These are phyloP conservation scores for Phocides pigmalion DNA, from an alignment of 1,140 invertebrate genomes.

Conservation along the genomic window DNA sequence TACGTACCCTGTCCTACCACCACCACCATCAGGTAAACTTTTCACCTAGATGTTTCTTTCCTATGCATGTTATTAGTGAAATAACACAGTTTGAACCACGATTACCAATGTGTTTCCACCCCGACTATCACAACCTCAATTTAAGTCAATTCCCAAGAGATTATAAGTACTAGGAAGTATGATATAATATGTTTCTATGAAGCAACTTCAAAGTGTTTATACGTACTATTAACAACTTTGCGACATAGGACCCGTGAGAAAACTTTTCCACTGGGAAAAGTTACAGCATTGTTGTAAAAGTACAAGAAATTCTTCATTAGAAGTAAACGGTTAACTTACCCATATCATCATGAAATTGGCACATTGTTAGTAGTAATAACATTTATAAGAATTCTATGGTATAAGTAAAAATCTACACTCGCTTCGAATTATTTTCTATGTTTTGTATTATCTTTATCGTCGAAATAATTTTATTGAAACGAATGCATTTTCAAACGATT, in stretches of 20 bases:
- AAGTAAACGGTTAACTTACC: not conserved
- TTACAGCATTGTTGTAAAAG: not conserved
- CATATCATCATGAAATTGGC: not conserved
- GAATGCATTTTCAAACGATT: no score
- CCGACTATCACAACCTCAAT: no score
- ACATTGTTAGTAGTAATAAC: not conserved
- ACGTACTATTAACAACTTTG: not conserved
- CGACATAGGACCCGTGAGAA: not conserved
- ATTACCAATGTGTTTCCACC: no score
- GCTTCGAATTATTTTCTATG: no score
- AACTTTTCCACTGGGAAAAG: not conserved
- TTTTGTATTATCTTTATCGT: no score
- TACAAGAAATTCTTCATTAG: not conserved
- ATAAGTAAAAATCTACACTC: not conserved
- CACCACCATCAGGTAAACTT: no score
- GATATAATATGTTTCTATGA: not conserved
- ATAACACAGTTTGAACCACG: no score
- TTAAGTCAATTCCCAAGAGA: no score
- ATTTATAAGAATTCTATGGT: not conserved
- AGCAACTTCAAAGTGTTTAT: not conserved
- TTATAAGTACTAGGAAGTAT: not conserved
- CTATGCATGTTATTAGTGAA: no score
- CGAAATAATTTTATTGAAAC: no score
- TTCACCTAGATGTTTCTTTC: no score
- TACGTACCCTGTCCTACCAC: no score